phyloP scores from a whole-genome alignment of 2,113 vertebrate genomes.

The Hemichromis elongatus region DNA sequence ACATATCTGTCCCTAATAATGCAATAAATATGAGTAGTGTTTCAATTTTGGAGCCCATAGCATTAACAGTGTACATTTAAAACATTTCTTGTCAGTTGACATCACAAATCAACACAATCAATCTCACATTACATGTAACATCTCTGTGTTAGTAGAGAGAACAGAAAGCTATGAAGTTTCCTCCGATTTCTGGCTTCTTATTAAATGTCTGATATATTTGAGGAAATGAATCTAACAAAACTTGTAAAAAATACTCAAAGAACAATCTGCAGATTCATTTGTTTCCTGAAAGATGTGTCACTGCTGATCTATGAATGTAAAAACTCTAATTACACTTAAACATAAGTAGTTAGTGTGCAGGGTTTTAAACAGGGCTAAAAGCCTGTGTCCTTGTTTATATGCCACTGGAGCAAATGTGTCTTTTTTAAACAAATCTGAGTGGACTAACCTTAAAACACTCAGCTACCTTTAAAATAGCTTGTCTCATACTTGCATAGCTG shows the following conservation, averaged over 20 bases:
- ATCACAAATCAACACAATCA: neutral
- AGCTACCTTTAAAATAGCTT: neutral
- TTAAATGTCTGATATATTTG: neutral
- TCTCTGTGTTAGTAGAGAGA: neutral
- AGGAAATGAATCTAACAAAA: neutral
- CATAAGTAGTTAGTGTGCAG: neutral
- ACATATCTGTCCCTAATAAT: accelerated
- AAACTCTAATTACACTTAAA: neutral
- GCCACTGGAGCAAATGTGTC: neutral
- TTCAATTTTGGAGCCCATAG: neutral
- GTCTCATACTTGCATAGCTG: neutral
- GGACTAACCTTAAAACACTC: neutral
- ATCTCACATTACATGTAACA: neutral
- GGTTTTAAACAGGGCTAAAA: neutral
- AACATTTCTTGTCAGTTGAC: neutral
- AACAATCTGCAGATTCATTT: neutral
- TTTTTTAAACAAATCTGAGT: neutral
- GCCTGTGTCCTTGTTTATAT: neutral
- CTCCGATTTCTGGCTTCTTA: neutral
- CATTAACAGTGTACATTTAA: neutral
- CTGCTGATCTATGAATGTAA: neutral
- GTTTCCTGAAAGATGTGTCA: neutral
- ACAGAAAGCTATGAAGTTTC: neutral
- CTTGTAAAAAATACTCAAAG: neutral
- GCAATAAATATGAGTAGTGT: neutral